Evolutionary conservation across 2,888 invertebrate species (phyloP), one percentile per base, ranked within the genome.

Genomic region (Caenorhabditis parvicauda): DNA sequence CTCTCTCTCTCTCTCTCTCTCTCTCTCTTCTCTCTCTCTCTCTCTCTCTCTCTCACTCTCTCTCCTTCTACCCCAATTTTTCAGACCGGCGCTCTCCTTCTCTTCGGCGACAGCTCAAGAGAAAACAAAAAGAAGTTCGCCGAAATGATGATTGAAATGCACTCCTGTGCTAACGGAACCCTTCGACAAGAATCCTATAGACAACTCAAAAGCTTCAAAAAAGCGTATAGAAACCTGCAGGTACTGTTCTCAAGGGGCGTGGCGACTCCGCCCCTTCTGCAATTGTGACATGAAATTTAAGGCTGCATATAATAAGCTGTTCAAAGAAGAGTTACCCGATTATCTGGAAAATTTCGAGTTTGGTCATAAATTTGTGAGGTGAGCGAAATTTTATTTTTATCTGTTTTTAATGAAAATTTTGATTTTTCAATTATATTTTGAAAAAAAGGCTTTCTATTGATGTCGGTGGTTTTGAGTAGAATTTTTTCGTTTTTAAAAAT

Each of bases 301-400:
- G 57, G 64, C 72, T 1, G 74, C 78, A 1, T 78, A 75, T 48
- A 63, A 53, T 12, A 77, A 75, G 43, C 46, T 79, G 7, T 79
- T 79, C 66, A 67, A 72, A 32, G 76, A 79, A 52, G 79, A 79
- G 37, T 63, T 79, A 27, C 72, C 72, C 5, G 75, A 75, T 29
- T 79, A 80, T 58, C 37, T 79, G 49, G 74, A 76, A 21, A 75
- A 75, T 28, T 79, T 79, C 45, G 75, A 76, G 17, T 79, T 79
- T 47, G 79, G 77, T 2, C 51, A 60, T 6, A 77, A 76, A 55
- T 79, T 79, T 50, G 72, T 76, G n/a, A 67, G 68, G 76, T 77
- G 35, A 47, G 47, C 19, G 46, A n/a, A 17, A 17, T 19, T 35
- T 25, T 37, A n/a, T n/a, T n/a, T n/a, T n/a, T n/a, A n/a, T n/a